Base-by-base conservation (phyloP, 2,888 invertebrate species). In the Ethmia dodecea region DNA sequence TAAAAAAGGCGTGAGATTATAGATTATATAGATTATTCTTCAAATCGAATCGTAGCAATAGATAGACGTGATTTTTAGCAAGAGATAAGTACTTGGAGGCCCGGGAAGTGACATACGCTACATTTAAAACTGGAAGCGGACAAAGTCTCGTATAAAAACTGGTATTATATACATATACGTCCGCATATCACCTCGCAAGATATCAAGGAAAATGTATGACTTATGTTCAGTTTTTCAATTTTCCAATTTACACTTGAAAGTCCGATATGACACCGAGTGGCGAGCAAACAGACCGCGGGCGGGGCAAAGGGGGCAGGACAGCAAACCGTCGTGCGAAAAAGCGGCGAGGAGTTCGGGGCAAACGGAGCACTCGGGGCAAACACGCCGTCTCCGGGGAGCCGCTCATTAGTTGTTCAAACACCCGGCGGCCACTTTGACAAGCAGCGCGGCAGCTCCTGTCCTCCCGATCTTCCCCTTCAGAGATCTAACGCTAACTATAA, bases 351-450 rank as follows among this genome's bases (percentile, higher is more conserved):
- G 44, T 45, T 58, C 31, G n/a, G 10, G 11, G 26, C 18, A 18
- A n/a, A n/a, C 52, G 55, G 60, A 57, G 61, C 58, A 55, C 71
- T 70, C 63, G 62, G 66, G 59, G 76, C 75, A 81, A 83, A 84
- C 80, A 83, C 60, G 49, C 45, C 66, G 74, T 81, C 84, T 84
- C 83, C 64, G 58, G 84, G 83, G 83, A 75, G 54, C 73, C 79
- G 72, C 83, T 84, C 84, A 86, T 86, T 86, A 86, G 77, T 84
- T 77, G 84, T 75, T 68, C 84, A 86, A 84, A 86, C 77, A 84
- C 70, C 79, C 73, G 71, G 74, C 78, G 76, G 79, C 80, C 78
- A 81, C 84, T 84, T 83, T 83, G 84, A 84, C 81, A 80, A 75
- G 76, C 77, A 67, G 65, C 60, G 62, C 59, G 66, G 60, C 68